Evolutionary conservation across 2,797 vertebrate species (phyloP).

Genomic region (Siniperca undulata): DNA sequence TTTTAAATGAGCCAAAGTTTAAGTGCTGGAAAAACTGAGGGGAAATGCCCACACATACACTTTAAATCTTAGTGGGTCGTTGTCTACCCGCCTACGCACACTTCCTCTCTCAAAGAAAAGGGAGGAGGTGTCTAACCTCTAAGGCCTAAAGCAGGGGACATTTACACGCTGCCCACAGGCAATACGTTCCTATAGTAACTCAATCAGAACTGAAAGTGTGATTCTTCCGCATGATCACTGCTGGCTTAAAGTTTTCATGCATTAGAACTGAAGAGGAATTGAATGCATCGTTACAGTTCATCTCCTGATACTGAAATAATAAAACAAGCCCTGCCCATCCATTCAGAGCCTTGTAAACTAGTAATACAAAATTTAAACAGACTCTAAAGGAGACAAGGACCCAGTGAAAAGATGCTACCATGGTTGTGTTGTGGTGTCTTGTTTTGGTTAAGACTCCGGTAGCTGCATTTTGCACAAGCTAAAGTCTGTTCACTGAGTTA

Average conservation of each 20-base stretch:
- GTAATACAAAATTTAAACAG: too few species aligned
- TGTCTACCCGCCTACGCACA: conserved; percentile 65
- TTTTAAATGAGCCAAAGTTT: conserved; percentile 8
- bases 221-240: conserved; percentile 8
- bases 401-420: too few species aligned
- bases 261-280: background rate
- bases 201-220: background rate
- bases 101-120: conserved; percentile 69
- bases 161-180: conserved; percentile 33
- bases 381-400: background rate
- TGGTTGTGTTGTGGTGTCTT: too few species aligned
- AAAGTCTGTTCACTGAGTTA: too few species aligned
- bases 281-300: background rate
- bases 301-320: background rate
- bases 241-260: background rate
- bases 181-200: background rate
- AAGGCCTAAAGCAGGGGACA: conserved; percentile 11
- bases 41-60: conserved; percentile 20
- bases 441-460: too few species aligned
- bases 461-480: too few species aligned
- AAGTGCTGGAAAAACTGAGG: conserved; percentile 21
- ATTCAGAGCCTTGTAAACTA: background rate
- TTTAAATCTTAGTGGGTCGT: conserved; percentile 42
- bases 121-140: conserved; percentile 23
- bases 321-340: background rate